Conservation (phyloP, 1,140 invertebrate genomes). For the Eufriesea mexicana region DNA sequence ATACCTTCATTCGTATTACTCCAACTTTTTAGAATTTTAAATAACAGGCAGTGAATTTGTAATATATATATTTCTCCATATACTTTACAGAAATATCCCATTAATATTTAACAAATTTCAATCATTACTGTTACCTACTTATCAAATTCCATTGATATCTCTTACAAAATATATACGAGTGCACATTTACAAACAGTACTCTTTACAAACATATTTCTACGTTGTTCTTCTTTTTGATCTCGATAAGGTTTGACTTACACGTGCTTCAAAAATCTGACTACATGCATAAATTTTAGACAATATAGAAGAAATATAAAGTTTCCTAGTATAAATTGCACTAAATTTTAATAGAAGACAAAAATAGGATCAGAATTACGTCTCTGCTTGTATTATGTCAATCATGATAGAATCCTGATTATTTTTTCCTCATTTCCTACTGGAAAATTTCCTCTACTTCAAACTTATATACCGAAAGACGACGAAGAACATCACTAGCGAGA, state of each 20-base stretch:
- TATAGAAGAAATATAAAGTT: neutral
- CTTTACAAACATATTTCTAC: too few species aligned
- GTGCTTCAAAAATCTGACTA: too few species aligned
- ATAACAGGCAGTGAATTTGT: too few species aligned
- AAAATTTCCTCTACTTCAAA: accelerated
- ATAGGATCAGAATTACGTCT: slow-evolving; percentile 73
- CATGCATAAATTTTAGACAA: neutral
- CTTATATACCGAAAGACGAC: slow-evolving; percentile 38
- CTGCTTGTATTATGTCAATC: slow-evolving; percentile 23
- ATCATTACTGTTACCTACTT: too few species aligned
- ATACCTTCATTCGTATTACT: neutral
- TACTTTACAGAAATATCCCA: neutral
- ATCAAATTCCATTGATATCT: too few species aligned
- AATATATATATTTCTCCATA: neutral
- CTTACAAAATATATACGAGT: too few species aligned
- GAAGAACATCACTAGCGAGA: slow-evolving; percentile 45
- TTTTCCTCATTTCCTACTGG: slow-evolving; percentile 61
- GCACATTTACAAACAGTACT: too few species aligned
- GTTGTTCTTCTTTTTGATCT: too few species aligned
- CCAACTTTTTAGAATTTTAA: neutral
- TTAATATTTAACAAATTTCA: too few species aligned
- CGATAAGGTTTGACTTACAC: too few species aligned
- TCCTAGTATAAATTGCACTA: neutral
- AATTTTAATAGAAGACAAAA: neutral
- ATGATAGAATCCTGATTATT: slow-evolving; percentile 31